Percentiles rank a stretch among this genome's conserved stretches.
Conservation (phyloP, 2,113 vertebrate species). For the Donacobius atricapilla region DNA sequence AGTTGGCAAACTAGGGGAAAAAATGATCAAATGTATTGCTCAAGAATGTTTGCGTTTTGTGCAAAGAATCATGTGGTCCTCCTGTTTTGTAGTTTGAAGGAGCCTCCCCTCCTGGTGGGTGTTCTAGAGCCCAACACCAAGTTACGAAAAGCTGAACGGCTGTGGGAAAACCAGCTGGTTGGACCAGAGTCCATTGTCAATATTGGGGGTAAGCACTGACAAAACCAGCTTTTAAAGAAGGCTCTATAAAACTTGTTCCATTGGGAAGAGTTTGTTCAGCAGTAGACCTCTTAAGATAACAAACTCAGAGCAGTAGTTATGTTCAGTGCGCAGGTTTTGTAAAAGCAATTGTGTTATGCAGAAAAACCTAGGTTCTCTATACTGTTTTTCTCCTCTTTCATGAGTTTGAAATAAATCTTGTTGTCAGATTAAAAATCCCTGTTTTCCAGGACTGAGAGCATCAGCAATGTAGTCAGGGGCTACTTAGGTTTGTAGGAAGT, state of each 20-base stretch:
- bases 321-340: not conserved
- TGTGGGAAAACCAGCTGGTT: conserved; percentile 86
- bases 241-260: not conserved
- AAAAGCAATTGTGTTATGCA: not conserved
- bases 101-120: conserved; percentile 85
- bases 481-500: not conserved
- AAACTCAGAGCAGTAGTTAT: not conserved
- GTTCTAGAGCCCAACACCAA: conserved; percentile 85
- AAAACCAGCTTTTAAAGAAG: not conserved
- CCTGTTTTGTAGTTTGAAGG: conserved; percentile 80
- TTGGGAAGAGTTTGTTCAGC: not conserved
- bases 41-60: not conserved
- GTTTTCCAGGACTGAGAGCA: not conserved
- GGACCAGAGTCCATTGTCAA: conserved; percentile 90
- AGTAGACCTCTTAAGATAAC: not conserved
- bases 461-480: not conserved
- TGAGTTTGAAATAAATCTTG: not conserved
- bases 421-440: not conserved
- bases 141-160: conserved; percentile 81
- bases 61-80: not conserved
- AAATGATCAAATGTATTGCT: not conserved
- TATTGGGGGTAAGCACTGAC: conserved; percentile 82
- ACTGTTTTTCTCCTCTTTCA: not conserved
- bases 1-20: not conserved
- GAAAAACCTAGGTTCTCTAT: not conserved